These are phyloP conservation scores for Leptodactylus fallax DNA, from an alignment of 2,797 vertebrate species.

Conservation along the genomic window DNA sequence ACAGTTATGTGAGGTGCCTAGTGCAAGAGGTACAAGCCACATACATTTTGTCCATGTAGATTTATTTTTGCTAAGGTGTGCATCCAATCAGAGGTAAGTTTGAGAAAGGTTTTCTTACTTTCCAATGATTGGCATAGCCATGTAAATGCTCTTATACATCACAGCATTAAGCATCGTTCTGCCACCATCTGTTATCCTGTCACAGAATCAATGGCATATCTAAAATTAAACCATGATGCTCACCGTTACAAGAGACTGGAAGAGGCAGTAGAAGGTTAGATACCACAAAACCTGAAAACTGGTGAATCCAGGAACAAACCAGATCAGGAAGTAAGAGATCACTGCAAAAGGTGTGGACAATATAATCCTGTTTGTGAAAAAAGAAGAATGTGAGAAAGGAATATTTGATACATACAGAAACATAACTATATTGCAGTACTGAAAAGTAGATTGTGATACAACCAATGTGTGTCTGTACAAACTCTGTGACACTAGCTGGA, in stretches of 20 bases:
- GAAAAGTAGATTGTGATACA: not conserved
- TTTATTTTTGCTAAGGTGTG: not conserved
- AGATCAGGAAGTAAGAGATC: conserved; percentile 88
- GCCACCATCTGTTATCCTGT: not conserved
- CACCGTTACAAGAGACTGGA: conserved; percentile 94
- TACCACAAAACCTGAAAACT: conserved; percentile 87
- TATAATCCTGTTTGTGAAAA: conserved; percentile 82
- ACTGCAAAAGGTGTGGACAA: conserved; percentile 89
- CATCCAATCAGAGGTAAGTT: too few relatives aligned
- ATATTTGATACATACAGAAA: not conserved
- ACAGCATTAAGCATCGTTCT: not conserved
- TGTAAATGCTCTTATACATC: too few relatives aligned
- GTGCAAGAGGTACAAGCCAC: not conserved
- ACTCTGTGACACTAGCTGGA: too few relatives aligned
- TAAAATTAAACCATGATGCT: conserved; percentile 65
- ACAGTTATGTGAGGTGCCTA: not conserved
- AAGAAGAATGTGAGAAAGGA: not conserved
- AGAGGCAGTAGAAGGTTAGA: conserved; percentile 92
- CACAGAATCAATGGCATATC: not conserved
- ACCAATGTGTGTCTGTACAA: not conserved
- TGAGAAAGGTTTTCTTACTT: not conserved
- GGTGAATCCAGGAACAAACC: conserved; percentile 89
- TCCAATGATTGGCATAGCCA: too few relatives aligned
- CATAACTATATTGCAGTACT: not conserved
- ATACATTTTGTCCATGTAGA: not conserved